Base-by-base conservation (phyloP, 2,888 invertebrate species). In the Dioctria linearis region DNA sequence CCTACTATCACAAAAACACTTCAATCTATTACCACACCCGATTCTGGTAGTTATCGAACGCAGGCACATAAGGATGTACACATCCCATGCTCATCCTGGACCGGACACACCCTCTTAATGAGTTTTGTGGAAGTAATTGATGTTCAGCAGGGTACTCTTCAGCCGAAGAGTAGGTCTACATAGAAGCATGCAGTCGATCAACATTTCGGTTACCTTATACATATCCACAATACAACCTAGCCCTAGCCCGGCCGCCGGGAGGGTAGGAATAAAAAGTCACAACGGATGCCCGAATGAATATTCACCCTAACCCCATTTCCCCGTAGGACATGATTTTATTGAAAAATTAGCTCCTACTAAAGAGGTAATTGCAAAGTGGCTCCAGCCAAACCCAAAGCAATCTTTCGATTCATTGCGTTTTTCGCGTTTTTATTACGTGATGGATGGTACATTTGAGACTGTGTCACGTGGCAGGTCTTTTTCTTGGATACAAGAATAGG, bases 371-470 rank as follows among this genome's bases (percentile, higher is more conserved):
- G 79, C 59, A 37, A 79, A 57, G 25, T 67, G 67, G 57, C 11
- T 25, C 49, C 25, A 57, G 5, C 37, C 51, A 25, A 69, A 49
- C 37, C 51, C 51, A 69, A 49, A 69, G 69, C 69, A 69, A 69
- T 69, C 69, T 69, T 37, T n/a, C 51, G 51, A 69, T 51, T 69
- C 51, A 69, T 69, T 69, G 69, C 51, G 4, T 37, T 39, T 49
- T 25, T n/a, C 43, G 57, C 57, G 11, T 6, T 13, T 9, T 39
- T 51, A 25, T 69, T 37, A 69, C 49, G 69, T 82, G 80, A 80
- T 79, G 65, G 80, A 80, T 82, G 82, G 79, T 78, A 57, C 80
- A 69, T 76, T 57, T 78, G 82, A 82, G 80, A 80, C 79, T 40
- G 11, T 42, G 82, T 67, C 82, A 82, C 82, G 82, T 82, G 80